These are phyloP conservation scores for Syrrhaptes paradoxus DNA, from an alignment of 2,113 vertebrate genomes.

Conservation along the genomic window DNA sequence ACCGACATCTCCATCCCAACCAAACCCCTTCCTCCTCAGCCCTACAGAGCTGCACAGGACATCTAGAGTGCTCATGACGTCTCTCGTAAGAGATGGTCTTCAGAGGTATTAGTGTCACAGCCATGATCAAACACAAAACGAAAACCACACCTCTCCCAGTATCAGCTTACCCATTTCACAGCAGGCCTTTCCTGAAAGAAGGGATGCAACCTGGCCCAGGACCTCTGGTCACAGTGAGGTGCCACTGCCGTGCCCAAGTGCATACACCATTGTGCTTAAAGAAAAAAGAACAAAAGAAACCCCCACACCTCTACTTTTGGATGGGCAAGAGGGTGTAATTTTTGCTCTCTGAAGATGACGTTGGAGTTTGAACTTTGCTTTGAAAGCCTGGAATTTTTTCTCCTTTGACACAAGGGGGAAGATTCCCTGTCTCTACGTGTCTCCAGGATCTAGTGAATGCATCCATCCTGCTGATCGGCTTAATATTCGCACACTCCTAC, in stretches of 20 bases:
- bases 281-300: not conserved
- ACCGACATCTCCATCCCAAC: not conserved
- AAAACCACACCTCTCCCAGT: not conserved
- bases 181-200: not conserved
- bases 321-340: not conserved
- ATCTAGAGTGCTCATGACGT: not conserved
- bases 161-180: not conserved
- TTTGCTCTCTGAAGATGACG: not conserved
- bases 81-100: not conserved
- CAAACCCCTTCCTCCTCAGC: not conserved
- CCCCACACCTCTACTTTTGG: not conserved
- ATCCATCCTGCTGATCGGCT: not conserved
- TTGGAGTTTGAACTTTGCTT: not conserved
- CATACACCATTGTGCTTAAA: not conserved
- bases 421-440: not conserved
- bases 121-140: not conserved
- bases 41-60: not conserved
- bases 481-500: not conserved
- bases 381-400: not conserved
- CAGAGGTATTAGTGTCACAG: not conserved
- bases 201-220: accelerated
- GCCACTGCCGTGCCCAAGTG: not conserved
- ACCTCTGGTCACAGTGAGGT: not conserved
- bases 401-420: not conserved
- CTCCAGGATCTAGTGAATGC: not conserved